A percentile compares a stretch with the other conserved stretches of the same genome.
These are phyloP conservation scores for Meles meles DNA, from an alignment of 2,113 vertebrate genomes.

Conservation along the genomic window DNA sequence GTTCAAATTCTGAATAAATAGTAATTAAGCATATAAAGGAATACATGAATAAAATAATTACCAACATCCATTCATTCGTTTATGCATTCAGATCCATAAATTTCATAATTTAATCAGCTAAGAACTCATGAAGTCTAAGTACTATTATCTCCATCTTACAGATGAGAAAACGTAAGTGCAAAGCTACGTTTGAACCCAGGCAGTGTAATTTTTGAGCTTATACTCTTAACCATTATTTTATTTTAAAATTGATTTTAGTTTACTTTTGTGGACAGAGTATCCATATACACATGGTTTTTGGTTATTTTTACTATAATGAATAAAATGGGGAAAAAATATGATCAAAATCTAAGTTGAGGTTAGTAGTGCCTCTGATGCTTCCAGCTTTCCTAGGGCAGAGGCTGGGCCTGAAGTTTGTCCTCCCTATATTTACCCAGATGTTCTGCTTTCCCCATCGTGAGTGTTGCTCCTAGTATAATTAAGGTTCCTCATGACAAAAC, in stretches of 20 bases:
- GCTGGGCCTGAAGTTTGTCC: neutral
- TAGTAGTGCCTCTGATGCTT: neutral
- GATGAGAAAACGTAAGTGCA: neutral
- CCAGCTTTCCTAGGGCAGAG: neutral
- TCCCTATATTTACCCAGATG: neutral
- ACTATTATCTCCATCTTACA: neutral
- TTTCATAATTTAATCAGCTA: neutral
- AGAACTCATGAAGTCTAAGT: neutral
- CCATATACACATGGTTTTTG: neutral
- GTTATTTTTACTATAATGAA: neutral
- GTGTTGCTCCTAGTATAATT: neutral
- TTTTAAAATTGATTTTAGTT: slow-evolving; percentile 22
- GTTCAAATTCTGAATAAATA: slow-evolving; percentile 38
- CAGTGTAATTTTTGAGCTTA: neutral
- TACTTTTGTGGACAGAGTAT: neutral
- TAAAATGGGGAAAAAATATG: neutral
- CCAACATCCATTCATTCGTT: neutral
- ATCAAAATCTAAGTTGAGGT: neutral
- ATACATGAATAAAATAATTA: neutral
- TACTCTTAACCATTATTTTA: slow-evolving; percentile 24
- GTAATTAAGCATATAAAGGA: neutral
- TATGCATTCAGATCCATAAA: neutral
- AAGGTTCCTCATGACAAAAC: neutral
- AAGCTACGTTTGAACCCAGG: neutral
- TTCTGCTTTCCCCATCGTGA: neutral